A percentile compares a stretch with the other conserved stretches of the same genome.
These are phyloP conservation scores for Nycticryphes semicollaris DNA, from an alignment of 2,113 vertebrate species.

Conservation along the genomic window DNA sequence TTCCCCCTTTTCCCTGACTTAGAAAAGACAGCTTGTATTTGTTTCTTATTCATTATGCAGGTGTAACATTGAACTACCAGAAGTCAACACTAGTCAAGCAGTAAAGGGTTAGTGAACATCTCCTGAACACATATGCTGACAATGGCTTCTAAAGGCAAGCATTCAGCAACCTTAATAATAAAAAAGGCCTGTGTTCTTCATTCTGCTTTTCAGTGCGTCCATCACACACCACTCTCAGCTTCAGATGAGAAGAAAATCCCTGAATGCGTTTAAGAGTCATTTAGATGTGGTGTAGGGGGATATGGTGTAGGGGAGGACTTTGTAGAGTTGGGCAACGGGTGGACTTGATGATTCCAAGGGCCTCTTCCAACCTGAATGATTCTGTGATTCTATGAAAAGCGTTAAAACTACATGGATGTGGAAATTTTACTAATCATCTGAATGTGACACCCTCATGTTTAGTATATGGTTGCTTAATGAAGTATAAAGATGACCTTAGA, in stretches of 20 bases:
- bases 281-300: too few species aligned
- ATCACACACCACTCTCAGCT: background rate
- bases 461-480: background rate
- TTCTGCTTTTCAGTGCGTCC: background rate
- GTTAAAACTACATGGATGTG: background rate
- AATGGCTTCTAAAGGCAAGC: background rate
- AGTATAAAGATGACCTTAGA: conserved; percentile 6
- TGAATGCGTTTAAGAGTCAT: too few species aligned
- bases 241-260: background rate
- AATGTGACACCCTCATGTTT: background rate
- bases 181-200: background rate
- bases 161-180: background rate
- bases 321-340: too few species aligned
- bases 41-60: background rate
- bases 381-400: background rate
- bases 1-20: background rate
- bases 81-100: background rate
- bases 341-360: too few species aligned
- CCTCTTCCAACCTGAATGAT: too few species aligned
- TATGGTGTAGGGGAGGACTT: too few species aligned
- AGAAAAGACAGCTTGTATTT: background rate
- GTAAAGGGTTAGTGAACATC: background rate
- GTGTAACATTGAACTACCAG: background rate
- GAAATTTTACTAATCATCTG: background rate
- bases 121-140: background rate